A percentile compares a stretch with the other conserved stretches of the same genome.
These are phyloP conservation scores for Papilio helenus DNA, from an alignment of 1,140 invertebrate genomes.

Conservation along the genomic window DNA sequence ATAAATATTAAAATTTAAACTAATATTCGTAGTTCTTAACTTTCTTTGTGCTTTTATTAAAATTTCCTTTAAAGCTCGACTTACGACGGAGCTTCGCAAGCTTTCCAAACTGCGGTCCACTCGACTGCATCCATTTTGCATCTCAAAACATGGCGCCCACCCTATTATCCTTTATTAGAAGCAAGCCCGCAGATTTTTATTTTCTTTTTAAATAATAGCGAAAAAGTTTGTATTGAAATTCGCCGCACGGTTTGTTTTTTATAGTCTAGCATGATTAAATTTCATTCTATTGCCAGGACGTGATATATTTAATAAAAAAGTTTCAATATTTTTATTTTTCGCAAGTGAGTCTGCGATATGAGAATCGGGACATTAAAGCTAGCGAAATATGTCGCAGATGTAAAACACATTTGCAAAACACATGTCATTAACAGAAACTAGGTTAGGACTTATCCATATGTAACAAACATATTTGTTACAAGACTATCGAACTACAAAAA, in stretches of 20 bases:
- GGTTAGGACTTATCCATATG: neutral
- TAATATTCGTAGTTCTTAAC: constrained; percentile 40
- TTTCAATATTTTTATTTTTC: constrained; percentile 3
- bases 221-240: constrained; percentile 52
- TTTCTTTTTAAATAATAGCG: constrained; percentile 53
- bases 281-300: constrained; percentile 30
- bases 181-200: constrained; percentile 45
- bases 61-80: constrained; percentile 52
- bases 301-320: constrained; percentile 38
- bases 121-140: constrained; percentile 61
- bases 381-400: constrained; percentile 17
- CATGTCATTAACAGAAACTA: constrained; percentile 36
- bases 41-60: constrained; percentile 51
- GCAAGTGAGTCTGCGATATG: neutral
- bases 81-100: constrained; percentile 40
- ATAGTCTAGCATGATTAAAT: constrained; percentile 34
- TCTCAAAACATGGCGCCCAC: constrained; percentile 48
- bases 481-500: neutral
- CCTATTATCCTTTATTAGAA: constrained; percentile 53
- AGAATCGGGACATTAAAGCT: constrained; percentile 1
- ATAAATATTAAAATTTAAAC: constrained; percentile 39
- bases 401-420: constrained; percentile 46
- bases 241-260: constrained; percentile 52
- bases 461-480: neutral
- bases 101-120: constrained; percentile 44